Evolutionary conservation across 2,888 invertebrate species (phyloP).

Genomic region (Cantharis rustica): DNA sequence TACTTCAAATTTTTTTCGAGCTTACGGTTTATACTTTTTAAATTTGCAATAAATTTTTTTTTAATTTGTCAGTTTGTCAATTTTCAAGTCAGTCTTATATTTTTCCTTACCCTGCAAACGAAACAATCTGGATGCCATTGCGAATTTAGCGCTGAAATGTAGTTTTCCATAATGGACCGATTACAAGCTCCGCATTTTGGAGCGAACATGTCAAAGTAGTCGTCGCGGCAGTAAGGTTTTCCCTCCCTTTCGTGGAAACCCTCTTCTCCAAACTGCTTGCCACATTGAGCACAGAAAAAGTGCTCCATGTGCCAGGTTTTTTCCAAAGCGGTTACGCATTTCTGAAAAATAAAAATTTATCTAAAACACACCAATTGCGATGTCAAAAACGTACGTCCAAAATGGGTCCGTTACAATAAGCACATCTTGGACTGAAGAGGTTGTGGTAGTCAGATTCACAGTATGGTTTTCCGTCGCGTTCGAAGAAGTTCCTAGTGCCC

Average conservation of each 20-base stretch:
- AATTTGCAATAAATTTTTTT: neutral
- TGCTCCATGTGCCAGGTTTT: slow-evolving; percentile 99
- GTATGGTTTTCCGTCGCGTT: slow-evolving; percentile 94
- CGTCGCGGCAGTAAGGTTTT: slow-evolving; percentile 93
- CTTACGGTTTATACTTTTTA: neutral
- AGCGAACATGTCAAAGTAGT: slow-evolving; percentile 97
- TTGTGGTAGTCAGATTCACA: slow-evolving; percentile 99
- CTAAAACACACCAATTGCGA: neutral
- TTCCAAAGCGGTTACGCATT: slow-evolving; percentile 97
- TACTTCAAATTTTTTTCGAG: neutral
- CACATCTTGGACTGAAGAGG: slow-evolving; percentile 97
- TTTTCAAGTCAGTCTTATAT: neutral
- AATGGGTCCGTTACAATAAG: slow-evolving; percentile 98
- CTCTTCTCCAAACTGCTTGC: slow-evolving; percentile 95
- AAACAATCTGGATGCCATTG: slow-evolving; percentile 99
- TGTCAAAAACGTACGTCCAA: slow-evolving; percentile 82
- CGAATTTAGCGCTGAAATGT: slow-evolving; percentile 94
- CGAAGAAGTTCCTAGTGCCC: slow-evolving; percentile 98
- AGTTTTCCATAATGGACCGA: slow-evolving; percentile 96
- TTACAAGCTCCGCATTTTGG: slow-evolving; percentile 97
- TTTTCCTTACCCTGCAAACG: slow-evolving; percentile 89
- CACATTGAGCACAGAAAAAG: slow-evolving; percentile 98
- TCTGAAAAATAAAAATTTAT: slow-evolving; percentile 65
- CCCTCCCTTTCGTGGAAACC: slow-evolving; percentile 97
- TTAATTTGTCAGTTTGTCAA: neutral